Percentiles rank a stretch among this genome's conserved stretches.
phyloP scores from a whole-genome alignment of 2,113 vertebrate genomes.

The Cephalopterus ornatus region DNA sequence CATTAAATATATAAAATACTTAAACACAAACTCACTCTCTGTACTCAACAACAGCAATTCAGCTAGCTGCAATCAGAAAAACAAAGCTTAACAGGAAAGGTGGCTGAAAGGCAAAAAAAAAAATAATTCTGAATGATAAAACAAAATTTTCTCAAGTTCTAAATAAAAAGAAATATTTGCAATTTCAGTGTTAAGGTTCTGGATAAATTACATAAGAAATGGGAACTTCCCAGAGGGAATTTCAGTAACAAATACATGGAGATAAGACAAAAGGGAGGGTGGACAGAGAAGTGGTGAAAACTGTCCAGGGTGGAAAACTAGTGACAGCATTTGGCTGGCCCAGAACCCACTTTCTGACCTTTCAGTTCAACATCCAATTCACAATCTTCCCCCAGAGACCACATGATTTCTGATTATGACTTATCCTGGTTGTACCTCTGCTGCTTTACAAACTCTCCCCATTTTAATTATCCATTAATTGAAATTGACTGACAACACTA shows the following conservation, averaged over 20 bases:
- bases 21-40: not conserved
- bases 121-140: not conserved
- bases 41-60: not conserved
- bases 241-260: not conserved
- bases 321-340: not conserved
- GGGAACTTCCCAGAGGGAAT: not conserved
- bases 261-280: not conserved
- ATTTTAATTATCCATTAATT: conserved; percentile 22
- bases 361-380: not conserved
- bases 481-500: not conserved
- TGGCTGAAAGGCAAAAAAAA: not conserved
- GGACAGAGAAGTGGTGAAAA: not conserved
- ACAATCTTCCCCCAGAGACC: not conserved
- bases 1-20: not conserved
- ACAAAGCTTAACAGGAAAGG: not conserved
- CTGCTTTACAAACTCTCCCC: not conserved
- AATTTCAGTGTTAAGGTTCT: not conserved
- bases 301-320: not conserved
- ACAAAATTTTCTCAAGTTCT: not conserved
- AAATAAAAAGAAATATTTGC: not conserved
- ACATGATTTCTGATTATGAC: not conserved
- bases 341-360: not conserved
- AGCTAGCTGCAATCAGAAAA: not conserved
- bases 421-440: not conserved
- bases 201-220: not conserved